These are phyloP conservation scores for Pseudachorutes palmiensis DNA, from an alignment of 1,140 invertebrate species.

Conservation along the genomic window DNA sequence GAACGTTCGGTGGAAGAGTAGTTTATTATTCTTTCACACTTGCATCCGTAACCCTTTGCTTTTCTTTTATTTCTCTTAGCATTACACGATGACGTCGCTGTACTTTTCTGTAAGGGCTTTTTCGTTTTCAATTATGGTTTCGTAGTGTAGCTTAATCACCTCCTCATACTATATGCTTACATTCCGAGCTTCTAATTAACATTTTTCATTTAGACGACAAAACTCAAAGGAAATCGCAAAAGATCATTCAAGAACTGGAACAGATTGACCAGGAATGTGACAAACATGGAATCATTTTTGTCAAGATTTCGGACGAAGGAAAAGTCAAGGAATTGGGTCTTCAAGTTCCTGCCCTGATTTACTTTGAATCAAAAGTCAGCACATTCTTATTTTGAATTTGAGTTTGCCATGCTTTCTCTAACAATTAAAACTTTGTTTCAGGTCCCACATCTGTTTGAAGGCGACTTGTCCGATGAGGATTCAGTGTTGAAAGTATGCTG, in stretches of 20 bases:
- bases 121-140: neutral
- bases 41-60: neutral
- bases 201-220: slow-evolving; percentile 64
- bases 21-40: neutral
- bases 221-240: slow-evolving; percentile 81
- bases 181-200: neutral
- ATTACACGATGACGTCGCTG: slow-evolving; percentile 45
- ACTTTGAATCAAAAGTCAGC: slow-evolving; percentile 57
- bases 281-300: slow-evolving; percentile 78
- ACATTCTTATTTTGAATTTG: neutral
- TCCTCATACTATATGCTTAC: neutral
- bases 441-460: slow-evolving; percentile 81
- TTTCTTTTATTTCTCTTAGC: slow-evolving; percentile 3
- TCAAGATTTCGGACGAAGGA: slow-evolving; percentile 80
- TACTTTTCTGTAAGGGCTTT: slow-evolving; percentile 45
- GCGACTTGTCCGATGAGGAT: slow-evolving; percentile 84
- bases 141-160: neutral
- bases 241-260: slow-evolving; percentile 75
- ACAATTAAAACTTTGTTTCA: slow-evolving; percentile 69
- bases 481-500: slow-evolving; percentile 50
- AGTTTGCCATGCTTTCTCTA: slow-evolving; percentile 51
- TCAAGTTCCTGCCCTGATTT: slow-evolving; percentile 69
- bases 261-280: slow-evolving; percentile 92
- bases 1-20: neutral
- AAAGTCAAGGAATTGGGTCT: slow-evolving; percentile 85